phyloP scores from a whole-genome alignment of 2,888 invertebrate genomes.

The Julus scandinavius region DNA sequence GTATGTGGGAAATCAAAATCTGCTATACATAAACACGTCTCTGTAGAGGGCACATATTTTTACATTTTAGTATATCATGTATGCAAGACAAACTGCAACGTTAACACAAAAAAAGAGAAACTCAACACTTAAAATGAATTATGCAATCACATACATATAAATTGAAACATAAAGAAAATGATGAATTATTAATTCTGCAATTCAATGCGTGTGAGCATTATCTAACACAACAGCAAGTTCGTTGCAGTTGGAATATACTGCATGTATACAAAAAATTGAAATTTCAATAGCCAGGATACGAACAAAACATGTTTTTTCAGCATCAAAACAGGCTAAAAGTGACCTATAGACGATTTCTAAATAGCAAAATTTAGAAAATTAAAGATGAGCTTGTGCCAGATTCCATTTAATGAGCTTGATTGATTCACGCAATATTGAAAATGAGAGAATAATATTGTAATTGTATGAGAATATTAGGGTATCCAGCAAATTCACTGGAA shows the following conservation, averaged over 20 bases:
- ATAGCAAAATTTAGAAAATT: not conserved
- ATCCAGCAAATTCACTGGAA: too few relatives aligned
- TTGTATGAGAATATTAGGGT: too few relatives aligned
- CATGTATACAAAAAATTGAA: not conserved
- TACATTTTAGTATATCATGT: not conserved
- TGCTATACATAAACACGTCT: not conserved
- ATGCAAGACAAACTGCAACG: not conserved
- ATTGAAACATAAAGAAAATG: conserved; percentile 20
- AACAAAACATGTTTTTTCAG: not conserved
- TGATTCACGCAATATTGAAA: too few relatives aligned
- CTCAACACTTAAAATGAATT: not conserved
- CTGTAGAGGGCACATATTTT: not conserved
- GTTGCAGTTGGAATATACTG: not conserved
- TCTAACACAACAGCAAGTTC: not conserved
- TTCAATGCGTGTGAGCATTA: not conserved
- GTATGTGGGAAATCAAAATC: conserved; percentile 14
- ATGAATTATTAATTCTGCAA: conserved; percentile 29
- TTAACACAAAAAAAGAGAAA: not conserved
- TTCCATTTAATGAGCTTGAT: too few relatives aligned
- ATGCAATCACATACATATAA: conserved; percentile 30
- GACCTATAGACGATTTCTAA: not conserved
- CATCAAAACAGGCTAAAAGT: not conserved
- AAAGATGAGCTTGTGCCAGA: too few relatives aligned
- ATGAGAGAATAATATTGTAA: too few relatives aligned
- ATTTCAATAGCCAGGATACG: not conserved